A percentile compares a stretch with the other conserved stretches of the same genome.
These are phyloP conservation scores for Sciaenops ocellatus DNA, from an alignment of 2,797 vertebrate genomes.

Conservation along the genomic window DNA sequence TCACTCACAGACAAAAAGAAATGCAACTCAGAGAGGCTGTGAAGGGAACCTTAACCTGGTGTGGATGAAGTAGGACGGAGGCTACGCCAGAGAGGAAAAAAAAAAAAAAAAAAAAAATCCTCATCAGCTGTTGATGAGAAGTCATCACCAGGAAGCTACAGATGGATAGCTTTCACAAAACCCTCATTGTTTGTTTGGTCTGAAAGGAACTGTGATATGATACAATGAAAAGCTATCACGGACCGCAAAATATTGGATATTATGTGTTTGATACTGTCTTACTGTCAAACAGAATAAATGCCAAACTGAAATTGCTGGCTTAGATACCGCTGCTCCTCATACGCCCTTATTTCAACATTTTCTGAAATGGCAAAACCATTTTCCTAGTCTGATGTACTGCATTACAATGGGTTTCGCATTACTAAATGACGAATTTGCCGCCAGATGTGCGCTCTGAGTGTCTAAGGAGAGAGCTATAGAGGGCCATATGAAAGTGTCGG, in stretches of 20 bases:
- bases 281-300: conserved; percentile 77
- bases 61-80: conserved; percentile 73
- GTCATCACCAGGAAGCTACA: conserved; percentile 81
- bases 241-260: conserved; percentile 76
- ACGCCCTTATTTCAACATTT: conserved; percentile 66
- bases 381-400: conserved; percentile 52
- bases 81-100: conserved; percentile 46
- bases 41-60: conserved; percentile 73
- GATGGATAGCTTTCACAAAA: conserved; percentile 81
- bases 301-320: conserved; percentile 73
- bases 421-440: conserved; percentile 53
- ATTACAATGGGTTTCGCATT: conserved; percentile 55
- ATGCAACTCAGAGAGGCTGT: conserved; percentile 62
- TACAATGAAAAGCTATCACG: conserved; percentile 79
- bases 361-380: conserved; percentile 62
- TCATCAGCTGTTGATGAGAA: conserved; percentile 82
- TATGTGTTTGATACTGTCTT: conserved; percentile 80
- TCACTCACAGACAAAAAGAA: conserved; percentile 78
- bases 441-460: conserved; percentile 39
- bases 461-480: conserved; percentile 35
- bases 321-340: conserved; percentile 59
- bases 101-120: conserved; percentile 61
- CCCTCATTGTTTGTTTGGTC: conserved; percentile 77
- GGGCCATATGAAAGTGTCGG: conserved; percentile 42
- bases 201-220: conserved; percentile 75